Evolutionary conservation across 2,888 invertebrate species (phyloP), one percentile per base, ranked within the genome.

Genomic region (Apamea monoglypha): DNA sequence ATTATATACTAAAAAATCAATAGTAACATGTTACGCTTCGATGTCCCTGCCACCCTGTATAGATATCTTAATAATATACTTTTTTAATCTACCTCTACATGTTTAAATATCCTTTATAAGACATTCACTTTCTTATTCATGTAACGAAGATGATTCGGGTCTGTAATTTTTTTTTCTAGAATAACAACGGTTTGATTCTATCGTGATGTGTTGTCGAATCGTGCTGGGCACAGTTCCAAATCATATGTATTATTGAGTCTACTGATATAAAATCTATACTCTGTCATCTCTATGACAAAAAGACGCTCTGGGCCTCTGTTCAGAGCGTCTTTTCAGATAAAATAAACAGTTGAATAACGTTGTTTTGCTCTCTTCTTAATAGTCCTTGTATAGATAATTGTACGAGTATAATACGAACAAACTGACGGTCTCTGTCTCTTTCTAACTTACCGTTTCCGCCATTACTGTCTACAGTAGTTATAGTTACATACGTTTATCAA

Each of bases 171-270:
- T 32, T 73, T 53, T 63, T 29, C n/a, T 25, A 53, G n/a, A 18
- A 18, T 7, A 61, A 59, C 12, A 61, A 59, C 12, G 0, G 21
- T n/a, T 32, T 16, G 25, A 50, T 1, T 67, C 47, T 29, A 40
- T 40, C 40, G 40, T 40, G 7, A 0, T 36, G 36, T 36, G 36
- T 6, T 5, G 40, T 40, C 40, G 40, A 40, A 47, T 47, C 16
- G 8, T 29, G 14, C 25, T 74, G 68, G 82, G 82, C 81, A 68
- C 21, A n/a, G 71, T 56, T 76, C 81, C 82, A 82, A 82, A 66
- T 76, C 16, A 44, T 18, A 67, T 25, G 18, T 68, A 32, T 70
- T 78, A 40, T 68, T 68, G 40, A 64, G 56, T 32, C 36, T 64
- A 66, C 59, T 12, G 8, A 63, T 3, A 74, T 36, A 47, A 63